These are phyloP conservation scores for Lepidiolamprologus cunningtoni DNA, from an alignment of 2,113 vertebrate genomes.

Conservation along the genomic window DNA sequence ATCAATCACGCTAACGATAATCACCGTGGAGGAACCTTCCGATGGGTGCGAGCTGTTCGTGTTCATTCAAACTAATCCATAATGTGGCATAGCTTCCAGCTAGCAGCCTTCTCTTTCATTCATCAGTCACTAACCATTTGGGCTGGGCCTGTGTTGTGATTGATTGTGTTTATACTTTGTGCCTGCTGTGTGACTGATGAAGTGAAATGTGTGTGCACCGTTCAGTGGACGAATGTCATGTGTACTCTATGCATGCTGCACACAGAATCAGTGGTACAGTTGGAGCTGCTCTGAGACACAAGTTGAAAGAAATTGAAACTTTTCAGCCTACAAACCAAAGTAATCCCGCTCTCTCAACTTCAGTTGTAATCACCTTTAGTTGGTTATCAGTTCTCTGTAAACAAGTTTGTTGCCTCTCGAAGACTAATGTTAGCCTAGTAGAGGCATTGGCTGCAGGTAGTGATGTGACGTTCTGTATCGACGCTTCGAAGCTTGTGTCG, in stretches of 20 bases:
- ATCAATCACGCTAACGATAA: constrained; percentile 6
- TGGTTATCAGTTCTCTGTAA: background rate
- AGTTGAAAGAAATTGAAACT: background rate
- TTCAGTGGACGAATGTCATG: background rate
- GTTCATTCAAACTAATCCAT: constrained; percentile 39
- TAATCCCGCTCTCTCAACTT: background rate
- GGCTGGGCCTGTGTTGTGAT: constrained; percentile 23
- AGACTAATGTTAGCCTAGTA: background rate
- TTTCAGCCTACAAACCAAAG: background rate
- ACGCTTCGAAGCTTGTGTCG: fast-evolving
- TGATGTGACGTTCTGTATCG: no score
- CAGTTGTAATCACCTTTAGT: background rate
- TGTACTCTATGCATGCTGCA: background rate
- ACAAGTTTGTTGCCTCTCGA: background rate
- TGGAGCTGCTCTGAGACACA: background rate
- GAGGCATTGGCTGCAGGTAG: background rate
- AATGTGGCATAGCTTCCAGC: background rate
- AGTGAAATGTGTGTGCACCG: constrained; percentile 7
- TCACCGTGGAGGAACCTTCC: background rate
- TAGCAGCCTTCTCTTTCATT: constrained; percentile 12
- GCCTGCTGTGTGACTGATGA: constrained; percentile 47
- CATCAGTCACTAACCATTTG: constrained; percentile 47
- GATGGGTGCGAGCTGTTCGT: background rate
- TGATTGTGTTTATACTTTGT: constrained; percentile 59
- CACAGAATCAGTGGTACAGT: background rate